Conservation (phyloP, 2,797 vertebrate genomes). For the Propithecus perrieri region DNA sequence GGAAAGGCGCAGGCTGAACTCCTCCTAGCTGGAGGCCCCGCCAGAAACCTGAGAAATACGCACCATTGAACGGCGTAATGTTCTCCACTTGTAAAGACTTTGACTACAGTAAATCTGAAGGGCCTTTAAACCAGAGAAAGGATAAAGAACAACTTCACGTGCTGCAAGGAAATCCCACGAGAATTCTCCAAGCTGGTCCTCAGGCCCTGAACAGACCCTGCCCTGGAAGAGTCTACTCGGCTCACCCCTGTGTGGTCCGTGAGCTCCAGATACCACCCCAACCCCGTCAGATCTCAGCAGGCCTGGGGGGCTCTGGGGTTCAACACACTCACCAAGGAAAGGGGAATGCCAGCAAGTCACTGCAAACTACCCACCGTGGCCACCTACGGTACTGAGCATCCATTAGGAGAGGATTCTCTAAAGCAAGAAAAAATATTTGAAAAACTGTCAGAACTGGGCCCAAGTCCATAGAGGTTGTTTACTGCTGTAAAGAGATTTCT, state of each 20-base stretch:
- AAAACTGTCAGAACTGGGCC: not conserved
- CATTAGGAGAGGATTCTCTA: not conserved
- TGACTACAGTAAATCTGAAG: too few relatives aligned
- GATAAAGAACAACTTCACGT: not conserved
- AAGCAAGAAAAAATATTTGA: not conserved
- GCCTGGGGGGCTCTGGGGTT: not conserved
- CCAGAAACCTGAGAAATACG: not conserved
- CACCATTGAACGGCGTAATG: not conserved
- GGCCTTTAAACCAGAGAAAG: not conserved
- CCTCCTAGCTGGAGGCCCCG: not conserved
- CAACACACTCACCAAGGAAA: not conserved
- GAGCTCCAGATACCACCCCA: too few relatives aligned
- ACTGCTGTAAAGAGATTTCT: not conserved
- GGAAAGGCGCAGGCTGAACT: not conserved
- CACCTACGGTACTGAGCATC: not conserved
- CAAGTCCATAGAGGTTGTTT: not conserved
- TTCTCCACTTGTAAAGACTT: not conserved
- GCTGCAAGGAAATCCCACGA: not conserved
- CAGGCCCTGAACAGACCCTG: not conserved
- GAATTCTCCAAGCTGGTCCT: not conserved
- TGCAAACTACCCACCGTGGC: too few relatives aligned
- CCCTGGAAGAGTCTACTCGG: not conserved
- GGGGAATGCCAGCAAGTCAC: not conserved
- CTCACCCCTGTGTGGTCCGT: accelerated
- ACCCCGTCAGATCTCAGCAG: not conserved